Evolutionary conservation across 2,888 invertebrate species (phyloP).

Genomic region (Torymus auratus): DNA sequence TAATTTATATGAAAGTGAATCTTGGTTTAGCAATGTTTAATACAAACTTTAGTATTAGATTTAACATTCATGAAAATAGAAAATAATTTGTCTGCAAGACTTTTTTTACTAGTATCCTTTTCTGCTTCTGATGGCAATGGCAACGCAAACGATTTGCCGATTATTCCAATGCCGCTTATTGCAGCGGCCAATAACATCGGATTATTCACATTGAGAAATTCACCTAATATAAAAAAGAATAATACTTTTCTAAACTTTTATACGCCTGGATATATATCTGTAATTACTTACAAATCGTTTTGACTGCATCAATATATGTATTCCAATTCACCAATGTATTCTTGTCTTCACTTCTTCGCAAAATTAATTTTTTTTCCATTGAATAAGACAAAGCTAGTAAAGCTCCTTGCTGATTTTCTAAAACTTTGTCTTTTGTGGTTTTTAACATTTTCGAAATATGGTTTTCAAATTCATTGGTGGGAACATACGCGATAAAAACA

Average conservation of each 20-base stretch:
- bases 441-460: slow-evolving; percentile 78
- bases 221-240: slow-evolving; percentile 78
- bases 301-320: slow-evolving; percentile 80
- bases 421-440: slow-evolving; percentile 79
- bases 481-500: slow-evolving; percentile 82
- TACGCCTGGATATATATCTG: not conserved
- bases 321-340: slow-evolving; percentile 78
- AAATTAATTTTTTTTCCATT: slow-evolving; percentile 82
- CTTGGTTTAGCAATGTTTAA: slow-evolving; percentile 19
- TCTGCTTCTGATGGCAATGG: slow-evolving; percentile 78
- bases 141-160: slow-evolving; percentile 83
- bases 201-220: slow-evolving; percentile 82
- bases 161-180: slow-evolving; percentile 84
- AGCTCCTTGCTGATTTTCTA: slow-evolving; percentile 89
- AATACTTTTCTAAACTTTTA: not conserved
- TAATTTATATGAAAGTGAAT: slow-evolving; percentile 16
- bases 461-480: slow-evolving; percentile 79
- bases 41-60: slow-evolving; percentile 81
- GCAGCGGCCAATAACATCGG: slow-evolving; percentile 83
- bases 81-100: slow-evolving; percentile 84
- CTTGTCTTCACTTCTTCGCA: slow-evolving; percentile 74
- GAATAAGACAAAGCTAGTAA: slow-evolving; percentile 84
- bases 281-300: slow-evolving; percentile 79
- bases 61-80: slow-evolving; percentile 85
- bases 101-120: slow-evolving; percentile 80